These are phyloP conservation scores for Myotis brandtii DNA, from an alignment of 2,113 vertebrate genomes.

Conservation along the genomic window DNA sequence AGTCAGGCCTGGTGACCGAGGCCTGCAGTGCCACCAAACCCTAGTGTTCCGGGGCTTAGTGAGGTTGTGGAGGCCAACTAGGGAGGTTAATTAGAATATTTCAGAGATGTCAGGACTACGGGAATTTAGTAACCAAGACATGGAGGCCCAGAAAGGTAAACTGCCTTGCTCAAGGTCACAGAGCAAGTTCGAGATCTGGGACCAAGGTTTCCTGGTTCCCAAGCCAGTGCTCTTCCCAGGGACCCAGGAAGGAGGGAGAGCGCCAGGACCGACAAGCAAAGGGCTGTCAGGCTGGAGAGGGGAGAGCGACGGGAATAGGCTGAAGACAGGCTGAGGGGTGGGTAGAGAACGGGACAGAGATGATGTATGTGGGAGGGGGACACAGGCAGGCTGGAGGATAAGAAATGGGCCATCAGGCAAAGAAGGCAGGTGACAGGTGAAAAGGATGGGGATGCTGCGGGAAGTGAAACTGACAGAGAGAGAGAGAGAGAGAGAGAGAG, in stretches of 20 bases:
- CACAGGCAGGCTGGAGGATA: neutral
- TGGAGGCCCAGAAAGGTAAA: neutral
- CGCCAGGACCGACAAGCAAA: neutral
- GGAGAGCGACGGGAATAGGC: neutral
- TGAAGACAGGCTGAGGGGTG: neutral
- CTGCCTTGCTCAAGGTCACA: neutral
- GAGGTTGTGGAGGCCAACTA: neutral
- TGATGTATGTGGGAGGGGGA: neutral
- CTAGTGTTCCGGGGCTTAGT: neutral
- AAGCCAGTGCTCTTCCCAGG: neutral
- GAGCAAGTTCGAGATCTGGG: neutral
- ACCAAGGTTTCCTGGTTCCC: neutral
- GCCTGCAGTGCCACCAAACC: neutral
- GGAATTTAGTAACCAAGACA: slow-evolving; percentile 4
- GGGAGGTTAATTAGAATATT: neutral
- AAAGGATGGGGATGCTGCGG: neutral
- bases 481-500: neutral
- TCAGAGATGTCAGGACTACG: neutral
- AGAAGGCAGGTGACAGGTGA: neutral
- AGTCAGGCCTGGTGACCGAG: neutral
- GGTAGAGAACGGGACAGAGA: neutral
- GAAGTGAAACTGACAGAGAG: neutral
- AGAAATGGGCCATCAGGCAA: neutral
- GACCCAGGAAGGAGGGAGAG: neutral
- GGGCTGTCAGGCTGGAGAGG: neutral